Conservation (phyloP, 2,888 invertebrate species). For the Drosophila algonquin region DNA sequence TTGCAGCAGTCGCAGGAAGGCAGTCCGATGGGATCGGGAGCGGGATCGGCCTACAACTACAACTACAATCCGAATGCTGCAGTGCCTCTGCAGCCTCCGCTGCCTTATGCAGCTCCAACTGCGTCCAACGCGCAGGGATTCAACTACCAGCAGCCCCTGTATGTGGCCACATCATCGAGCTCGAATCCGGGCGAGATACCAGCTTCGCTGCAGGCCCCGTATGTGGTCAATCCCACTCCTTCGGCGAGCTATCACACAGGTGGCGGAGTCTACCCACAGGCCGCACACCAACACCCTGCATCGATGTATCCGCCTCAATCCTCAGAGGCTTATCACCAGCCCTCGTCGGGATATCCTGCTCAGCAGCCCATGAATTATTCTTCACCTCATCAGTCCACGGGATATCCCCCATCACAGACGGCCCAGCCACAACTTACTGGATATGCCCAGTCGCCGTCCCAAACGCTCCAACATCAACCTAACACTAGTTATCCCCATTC, state of each 20-base stretch:
- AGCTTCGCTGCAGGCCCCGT: constrained; percentile 48
- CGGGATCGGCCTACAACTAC: constrained; percentile 46
- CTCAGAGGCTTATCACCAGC: constrained; percentile 42
- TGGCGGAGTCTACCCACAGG: not conserved
- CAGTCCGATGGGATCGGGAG: constrained; percentile 1
- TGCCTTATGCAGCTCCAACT: constrained; percentile 21
- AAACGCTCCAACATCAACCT: constrained; percentile 19
- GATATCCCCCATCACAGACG: constrained; percentile 24
- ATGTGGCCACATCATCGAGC: constrained; percentile 70
- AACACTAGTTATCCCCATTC: constrained; percentile 23
- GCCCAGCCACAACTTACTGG: constrained; percentile 15
- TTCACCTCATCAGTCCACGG: constrained; percentile 17
- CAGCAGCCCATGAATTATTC: constrained; percentile 23
- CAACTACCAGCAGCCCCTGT: constrained; percentile 63
- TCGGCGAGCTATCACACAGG: constrained; percentile 3
- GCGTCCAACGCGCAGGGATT: constrained; percentile 31
- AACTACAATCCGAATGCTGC: constrained; percentile 35
- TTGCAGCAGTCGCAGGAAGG: constrained; percentile 54
- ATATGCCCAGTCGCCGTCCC: constrained; percentile 13
- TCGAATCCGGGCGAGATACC: constrained; percentile 22
- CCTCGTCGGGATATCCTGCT: not conserved
- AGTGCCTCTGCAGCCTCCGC: constrained; percentile 11
- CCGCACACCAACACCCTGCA: not conserved
- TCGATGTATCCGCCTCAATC: constrained; percentile 8
- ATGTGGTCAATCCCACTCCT: constrained; percentile 42